Conservation (phyloP, 2,888 invertebrate genomes). For the Tanytarsus gracilentus region DNA sequence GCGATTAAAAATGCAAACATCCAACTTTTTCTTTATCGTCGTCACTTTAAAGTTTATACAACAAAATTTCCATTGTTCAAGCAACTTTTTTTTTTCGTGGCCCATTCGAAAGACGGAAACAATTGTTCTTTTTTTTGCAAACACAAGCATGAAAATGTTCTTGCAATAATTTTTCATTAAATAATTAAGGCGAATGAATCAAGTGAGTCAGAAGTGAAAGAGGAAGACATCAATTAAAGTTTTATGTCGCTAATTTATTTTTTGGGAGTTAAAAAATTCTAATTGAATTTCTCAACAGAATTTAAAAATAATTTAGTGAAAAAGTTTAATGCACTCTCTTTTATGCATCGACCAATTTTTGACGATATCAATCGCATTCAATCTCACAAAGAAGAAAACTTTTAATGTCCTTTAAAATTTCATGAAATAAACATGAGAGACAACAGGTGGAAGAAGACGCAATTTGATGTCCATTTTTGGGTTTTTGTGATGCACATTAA, state of each 20-base stretch:
- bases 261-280: background rate
- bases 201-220: background rate
- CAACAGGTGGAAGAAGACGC: constrained; percentile 5
- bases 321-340: too few species aligned
- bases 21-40: too few species aligned
- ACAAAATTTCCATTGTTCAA: constrained; percentile 6
- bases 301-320: too few species aligned
- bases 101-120: too few species aligned
- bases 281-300: background rate
- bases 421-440: background rate
- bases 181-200: background rate
- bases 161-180: too few species aligned
- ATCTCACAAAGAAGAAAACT: too few species aligned
- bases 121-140: background rate
- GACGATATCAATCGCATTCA: too few species aligned
- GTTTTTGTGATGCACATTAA: background rate
- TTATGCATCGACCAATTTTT: too few species aligned
- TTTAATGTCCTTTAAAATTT: background rate
- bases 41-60: too few species aligned
- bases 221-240: constrained; percentile 18
- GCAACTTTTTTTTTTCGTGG: background rate
- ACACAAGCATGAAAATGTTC: background rate
- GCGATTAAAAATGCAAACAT: constrained; percentile 13
- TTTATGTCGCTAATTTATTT: background rate
- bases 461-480: background rate